Base-by-base conservation (phyloP, 2,797 vertebrate genomes). In the Lepidocolaptes lacrymiger region DNA sequence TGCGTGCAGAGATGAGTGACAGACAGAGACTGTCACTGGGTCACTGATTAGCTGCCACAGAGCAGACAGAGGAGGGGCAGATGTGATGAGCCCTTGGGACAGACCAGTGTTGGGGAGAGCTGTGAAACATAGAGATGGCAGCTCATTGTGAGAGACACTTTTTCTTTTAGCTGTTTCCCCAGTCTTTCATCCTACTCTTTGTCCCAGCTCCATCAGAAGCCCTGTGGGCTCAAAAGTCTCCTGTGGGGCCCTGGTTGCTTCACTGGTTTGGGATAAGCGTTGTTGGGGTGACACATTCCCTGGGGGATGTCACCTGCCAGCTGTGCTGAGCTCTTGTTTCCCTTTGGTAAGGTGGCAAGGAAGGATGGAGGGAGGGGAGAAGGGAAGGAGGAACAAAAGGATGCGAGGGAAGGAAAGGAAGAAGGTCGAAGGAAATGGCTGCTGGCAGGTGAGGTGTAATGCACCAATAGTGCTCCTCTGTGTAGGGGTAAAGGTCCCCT, bases 1-100 rank as follows among this genome's bases (percentile, higher is more conserved):
- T 98, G 97, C 97, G 58, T 94, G 90, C 84, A 48, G 55, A 93
- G 94, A 87, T 55, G 59, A 97, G 79, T 91, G 96, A 97, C 96
- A 93, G 96, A 89, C 95, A 88, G 79, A 54, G 86, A 84, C 67
- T 96, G 95, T 97, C 97, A 97, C 92, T 88, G 86, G 95, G 87
- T 92, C 96, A 94, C 83, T 49, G 52, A 85, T 91, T 72, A 83
- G 56, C 93, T 92, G 95, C 96, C 86, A 69, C 17, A 18, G 54
- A 90, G 77, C 80, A 87, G 85, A 77, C 69, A 56, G 90, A 92
- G 91, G 88, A 72, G 83, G 87, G 41, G 36, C n/a, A 80, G 77
- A 81, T 3, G 3, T 78, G 94, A 81, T 85, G 81, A 94, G 69
- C 30, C 68, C 93, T 78, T 21, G 5, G 79, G 88, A 95, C 74